Conservation (phyloP, 35 echinoderm and acorn worm genomes). For the Ophiothrix spiculata region DNA sequence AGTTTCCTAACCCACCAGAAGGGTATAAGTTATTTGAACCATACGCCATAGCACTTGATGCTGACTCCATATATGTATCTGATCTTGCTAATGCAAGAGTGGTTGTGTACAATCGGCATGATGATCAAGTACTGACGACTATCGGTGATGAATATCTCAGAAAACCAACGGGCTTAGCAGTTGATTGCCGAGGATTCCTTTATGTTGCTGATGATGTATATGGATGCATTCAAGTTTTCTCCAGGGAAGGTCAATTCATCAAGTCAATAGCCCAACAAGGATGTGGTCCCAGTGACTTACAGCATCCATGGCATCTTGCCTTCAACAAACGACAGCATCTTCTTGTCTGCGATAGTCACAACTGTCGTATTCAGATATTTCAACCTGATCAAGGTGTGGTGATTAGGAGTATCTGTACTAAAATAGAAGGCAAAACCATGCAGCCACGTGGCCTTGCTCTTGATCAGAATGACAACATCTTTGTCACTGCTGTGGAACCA, state of each 20-base stretch:
- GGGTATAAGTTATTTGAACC: not conserved
- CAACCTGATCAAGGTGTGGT: not conserved
- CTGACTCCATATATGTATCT: not conserved
- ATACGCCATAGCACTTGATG: not conserved
- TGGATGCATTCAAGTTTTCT: not conserved
- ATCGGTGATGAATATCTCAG: not conserved
- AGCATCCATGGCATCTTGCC: not conserved
- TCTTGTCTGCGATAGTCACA: not conserved
- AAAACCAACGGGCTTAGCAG: not conserved
- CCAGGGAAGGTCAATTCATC: not conserved
- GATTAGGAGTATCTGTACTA: not conserved
- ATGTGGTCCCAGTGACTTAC: not conserved
- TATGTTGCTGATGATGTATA: not conserved
- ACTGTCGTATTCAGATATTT: not conserved
- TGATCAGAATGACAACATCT: not conserved
- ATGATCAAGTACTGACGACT: not conserved
- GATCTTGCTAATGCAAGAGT: not conserved
- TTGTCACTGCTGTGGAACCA: not conserved
- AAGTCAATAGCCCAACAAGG: not conserved
- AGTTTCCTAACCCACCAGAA: not conserved
- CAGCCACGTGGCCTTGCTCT: not conserved
- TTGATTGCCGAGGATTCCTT: not conserved
- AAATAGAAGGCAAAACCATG: not conserved
- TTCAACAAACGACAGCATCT: slow-evolving; percentile 1
- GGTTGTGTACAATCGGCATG: not conserved